Conservation (phyloP, 2,113 vertebrate species). For the Dasypus novemcinctus region DNA sequence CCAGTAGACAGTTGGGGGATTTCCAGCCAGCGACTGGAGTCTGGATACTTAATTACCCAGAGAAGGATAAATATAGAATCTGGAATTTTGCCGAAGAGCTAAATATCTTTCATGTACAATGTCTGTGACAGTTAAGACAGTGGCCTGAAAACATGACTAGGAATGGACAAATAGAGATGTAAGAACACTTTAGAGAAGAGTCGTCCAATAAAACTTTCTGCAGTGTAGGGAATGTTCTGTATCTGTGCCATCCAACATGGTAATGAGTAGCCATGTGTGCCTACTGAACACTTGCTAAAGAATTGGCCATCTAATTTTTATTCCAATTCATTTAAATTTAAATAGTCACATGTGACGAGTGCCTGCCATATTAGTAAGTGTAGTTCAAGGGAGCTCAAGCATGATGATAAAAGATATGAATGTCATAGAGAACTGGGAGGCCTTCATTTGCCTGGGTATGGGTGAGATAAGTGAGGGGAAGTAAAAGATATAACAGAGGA, state of each 20-base stretch:
- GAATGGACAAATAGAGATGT: background rate
- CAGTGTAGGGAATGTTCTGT: background rate
- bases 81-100: background rate
- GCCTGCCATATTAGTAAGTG: background rate
- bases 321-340: background rate
- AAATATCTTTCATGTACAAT: background rate
- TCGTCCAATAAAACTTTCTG: background rate
- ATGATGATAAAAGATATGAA: accelerated
- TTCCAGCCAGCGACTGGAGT: background rate
- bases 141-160: background rate
- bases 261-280: background rate
- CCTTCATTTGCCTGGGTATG: too few relatives aligned
- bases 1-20: background rate
- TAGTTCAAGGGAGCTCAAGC: background rate
- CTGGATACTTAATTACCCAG: too few relatives aligned
- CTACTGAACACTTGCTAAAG: background rate
- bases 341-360: background rate
- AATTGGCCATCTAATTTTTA: background rate
- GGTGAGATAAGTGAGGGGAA: background rate
- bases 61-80: background rate
- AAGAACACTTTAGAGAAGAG: background rate
- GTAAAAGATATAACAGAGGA: background rate
- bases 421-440: accelerated
- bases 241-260: too few relatives aligned
- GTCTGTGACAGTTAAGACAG: background rate